These are phyloP conservation scores for Athalia rosae DNA, from an alignment of 2,888 invertebrate species.

Conservation along the genomic window DNA sequence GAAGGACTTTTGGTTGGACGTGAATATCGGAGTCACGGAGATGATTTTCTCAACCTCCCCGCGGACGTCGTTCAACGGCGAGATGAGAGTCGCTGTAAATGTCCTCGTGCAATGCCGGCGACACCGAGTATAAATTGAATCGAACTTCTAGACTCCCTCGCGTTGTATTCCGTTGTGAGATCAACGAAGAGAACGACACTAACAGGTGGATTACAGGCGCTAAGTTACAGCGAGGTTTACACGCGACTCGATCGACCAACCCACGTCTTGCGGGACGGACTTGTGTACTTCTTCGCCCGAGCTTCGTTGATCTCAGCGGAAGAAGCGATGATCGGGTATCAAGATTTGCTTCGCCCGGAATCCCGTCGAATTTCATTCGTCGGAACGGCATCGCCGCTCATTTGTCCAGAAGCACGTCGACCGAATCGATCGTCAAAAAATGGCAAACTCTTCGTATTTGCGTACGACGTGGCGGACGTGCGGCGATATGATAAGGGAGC, in stretches of 20 bases:
- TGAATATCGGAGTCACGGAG: too few species aligned
- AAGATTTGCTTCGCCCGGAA: too few species aligned
- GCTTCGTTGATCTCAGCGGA: too few species aligned
- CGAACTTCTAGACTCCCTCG: conserved; percentile 49
- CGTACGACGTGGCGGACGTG: background rate
- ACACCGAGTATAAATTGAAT: conserved; percentile 57
- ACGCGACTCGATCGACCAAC: background rate
- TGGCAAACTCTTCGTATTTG: background rate
- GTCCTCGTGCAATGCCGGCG: background rate
- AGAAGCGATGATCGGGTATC: too few species aligned
- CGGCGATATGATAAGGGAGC: background rate
- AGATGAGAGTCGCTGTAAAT: conserved; percentile 8
- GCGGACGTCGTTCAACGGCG: too few species aligned
- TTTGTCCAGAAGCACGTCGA: background rate
- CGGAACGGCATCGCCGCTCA: background rate
- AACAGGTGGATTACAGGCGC: conserved; percentile 39
- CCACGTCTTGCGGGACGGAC: background rate
- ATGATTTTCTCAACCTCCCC: too few species aligned
- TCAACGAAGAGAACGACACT: conserved; percentile 28
- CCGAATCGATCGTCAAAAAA: background rate
- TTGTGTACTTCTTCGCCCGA: background rate
- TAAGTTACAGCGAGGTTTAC: conserved; percentile 18
- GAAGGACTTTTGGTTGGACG: too few species aligned
- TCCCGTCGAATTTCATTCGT: too few species aligned
- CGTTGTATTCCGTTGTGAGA: conserved; percentile 27